Evolutionary conservation across 2,888 invertebrate genomes (phyloP).

Genomic region (Melanostoma scalare): DNA sequence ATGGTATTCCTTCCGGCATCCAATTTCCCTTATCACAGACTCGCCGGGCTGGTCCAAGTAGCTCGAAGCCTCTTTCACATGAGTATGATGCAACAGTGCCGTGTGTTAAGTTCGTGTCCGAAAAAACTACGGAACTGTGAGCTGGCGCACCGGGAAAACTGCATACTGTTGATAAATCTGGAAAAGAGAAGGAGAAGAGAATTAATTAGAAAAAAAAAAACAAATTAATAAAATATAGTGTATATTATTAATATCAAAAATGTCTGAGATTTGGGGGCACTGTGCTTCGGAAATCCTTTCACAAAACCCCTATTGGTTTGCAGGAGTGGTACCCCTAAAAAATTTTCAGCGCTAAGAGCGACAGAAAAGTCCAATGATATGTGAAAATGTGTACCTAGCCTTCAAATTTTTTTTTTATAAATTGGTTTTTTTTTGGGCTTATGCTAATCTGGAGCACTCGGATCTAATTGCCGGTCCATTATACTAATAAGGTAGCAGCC

Average conservation of each 20-base stretch:
- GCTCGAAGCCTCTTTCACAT: constrained; percentile 94
- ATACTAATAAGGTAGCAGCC: too few relatives aligned
- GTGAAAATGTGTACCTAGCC: too few relatives aligned
- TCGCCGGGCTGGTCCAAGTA: constrained; percentile 92
- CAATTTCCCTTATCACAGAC: constrained; percentile 91
- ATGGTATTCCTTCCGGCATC: constrained; percentile 95
- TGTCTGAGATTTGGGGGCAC: not conserved
- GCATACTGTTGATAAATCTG: constrained; percentile 83
- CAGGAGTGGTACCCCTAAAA: too few relatives aligned
- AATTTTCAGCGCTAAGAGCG: too few relatives aligned
- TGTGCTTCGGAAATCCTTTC: not conserved
- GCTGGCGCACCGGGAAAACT: constrained; percentile 96
- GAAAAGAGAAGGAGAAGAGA: constrained; percentile 50
- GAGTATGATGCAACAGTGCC: constrained; percentile 90
- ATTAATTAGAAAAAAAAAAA: not conserved
- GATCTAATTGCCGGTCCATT: too few relatives aligned
- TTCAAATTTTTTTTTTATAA: too few relatives aligned
- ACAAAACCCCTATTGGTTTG: too few relatives aligned
- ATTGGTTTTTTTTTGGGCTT: too few relatives aligned
- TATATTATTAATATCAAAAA: not conserved
- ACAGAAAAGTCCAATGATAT: too few relatives aligned
- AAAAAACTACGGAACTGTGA: constrained; percentile 91
- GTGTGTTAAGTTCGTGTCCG: constrained; percentile 84
- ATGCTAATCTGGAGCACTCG: too few relatives aligned
- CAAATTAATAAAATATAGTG: not conserved